These are phyloP conservation scores for Antrozous pallidus DNA, from an alignment of 2,797 vertebrate genomes.

Conservation along the genomic window DNA sequence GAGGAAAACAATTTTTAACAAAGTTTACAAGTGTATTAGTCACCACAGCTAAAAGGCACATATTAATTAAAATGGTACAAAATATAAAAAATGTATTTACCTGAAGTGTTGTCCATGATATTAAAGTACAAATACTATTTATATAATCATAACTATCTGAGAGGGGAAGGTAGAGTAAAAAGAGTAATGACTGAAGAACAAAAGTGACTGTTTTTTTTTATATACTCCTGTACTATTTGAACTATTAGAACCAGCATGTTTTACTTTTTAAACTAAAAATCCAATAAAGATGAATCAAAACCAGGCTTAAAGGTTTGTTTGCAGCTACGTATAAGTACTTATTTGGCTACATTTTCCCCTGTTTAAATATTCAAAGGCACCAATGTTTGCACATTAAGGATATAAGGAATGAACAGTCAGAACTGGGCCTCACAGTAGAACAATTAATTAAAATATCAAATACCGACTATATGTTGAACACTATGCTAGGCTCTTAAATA, in stretches of 20 bases:
- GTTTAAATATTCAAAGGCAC: neutral
- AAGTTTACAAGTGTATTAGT: neutral
- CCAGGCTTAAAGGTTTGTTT: neutral
- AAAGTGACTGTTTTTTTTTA: neutral
- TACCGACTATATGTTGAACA: neutral
- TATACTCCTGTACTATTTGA: neutral
- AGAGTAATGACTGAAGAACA: neutral
- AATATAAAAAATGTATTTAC: neutral
- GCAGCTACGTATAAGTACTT: neutral
- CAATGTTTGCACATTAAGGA: neutral
- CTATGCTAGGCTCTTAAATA: neutral
- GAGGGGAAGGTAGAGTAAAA: neutral
- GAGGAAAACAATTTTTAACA: neutral
- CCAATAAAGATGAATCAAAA: neutral
- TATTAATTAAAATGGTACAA: neutral
- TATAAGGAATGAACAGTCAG: neutral
- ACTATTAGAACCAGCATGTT: neutral
- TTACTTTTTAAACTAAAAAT: constrained; percentile 37
- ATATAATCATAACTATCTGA: neutral
- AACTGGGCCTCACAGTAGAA: neutral
- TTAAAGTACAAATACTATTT: neutral
- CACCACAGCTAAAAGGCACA: neutral
- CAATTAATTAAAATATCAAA: neutral
- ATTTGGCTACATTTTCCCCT: neutral
- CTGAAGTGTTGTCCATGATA: neutral